Evolutionary conservation across 2,888 invertebrate species (phyloP).

Genomic region (Melinaea menophilus): DNA sequence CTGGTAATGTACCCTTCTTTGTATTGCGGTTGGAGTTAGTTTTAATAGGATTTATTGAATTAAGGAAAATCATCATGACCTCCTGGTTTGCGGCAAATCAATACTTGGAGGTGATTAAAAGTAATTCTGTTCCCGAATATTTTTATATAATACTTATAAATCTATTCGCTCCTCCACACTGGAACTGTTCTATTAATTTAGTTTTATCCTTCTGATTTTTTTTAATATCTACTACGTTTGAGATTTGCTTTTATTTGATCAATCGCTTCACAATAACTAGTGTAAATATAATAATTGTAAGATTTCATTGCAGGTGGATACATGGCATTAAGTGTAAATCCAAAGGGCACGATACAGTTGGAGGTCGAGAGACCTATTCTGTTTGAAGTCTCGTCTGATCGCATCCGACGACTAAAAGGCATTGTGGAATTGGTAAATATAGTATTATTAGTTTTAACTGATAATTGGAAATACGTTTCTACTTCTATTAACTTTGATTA

Average conservation of each 20-base stretch:
- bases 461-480: neutral
- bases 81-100: too few relatives aligned
- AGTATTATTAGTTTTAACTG: neutral
- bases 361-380: slow-evolving; percentile 60
- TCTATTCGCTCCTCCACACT: too few relatives aligned
- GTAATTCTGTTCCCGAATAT: too few relatives aligned
- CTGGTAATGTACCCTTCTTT: slow-evolving; percentile 22
- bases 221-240: too few relatives aligned
- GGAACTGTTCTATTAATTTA: too few relatives aligned
- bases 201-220: too few relatives aligned
- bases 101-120: too few relatives aligned
- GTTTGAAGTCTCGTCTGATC: slow-evolving; percentile 48
- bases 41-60: too few relatives aligned
- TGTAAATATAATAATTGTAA: neutral
- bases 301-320: slow-evolving; percentile 19
- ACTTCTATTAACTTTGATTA: neutral
- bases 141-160: too few relatives aligned
- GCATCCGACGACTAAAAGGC: slow-evolving; percentile 42
- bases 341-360: slow-evolving; percentile 42
- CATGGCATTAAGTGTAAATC: slow-evolving; percentile 13
- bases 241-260: neutral
- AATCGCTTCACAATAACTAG: too few relatives aligned
- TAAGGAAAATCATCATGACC: too few relatives aligned
- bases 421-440: slow-evolving; percentile 41
- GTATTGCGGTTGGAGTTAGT: too few relatives aligned